These are phyloP conservation scores for Pemphigus obesinymphae DNA, from an alignment of 1,140 invertebrate genomes.

Conservation along the genomic window DNA sequence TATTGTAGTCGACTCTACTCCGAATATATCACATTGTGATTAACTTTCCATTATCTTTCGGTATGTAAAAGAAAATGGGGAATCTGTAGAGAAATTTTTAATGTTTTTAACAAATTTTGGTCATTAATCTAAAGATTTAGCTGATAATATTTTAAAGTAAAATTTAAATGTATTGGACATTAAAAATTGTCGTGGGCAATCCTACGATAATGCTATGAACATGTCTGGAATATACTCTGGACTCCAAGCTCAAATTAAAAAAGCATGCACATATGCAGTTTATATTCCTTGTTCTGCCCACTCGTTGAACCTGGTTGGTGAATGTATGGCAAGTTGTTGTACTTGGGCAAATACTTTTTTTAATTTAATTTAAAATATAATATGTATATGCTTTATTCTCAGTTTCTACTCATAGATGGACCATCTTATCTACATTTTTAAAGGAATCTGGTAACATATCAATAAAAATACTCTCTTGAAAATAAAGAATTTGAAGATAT, in stretches of 20 bases:
- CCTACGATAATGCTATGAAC: no score
- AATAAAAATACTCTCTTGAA: neutral
- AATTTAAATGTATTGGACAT: slow-evolving; percentile 29
- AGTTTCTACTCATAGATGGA: neutral
- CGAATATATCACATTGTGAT: slow-evolving; percentile 25
- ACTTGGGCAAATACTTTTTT: slow-evolving; percentile 9
- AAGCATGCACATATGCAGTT: neutral
- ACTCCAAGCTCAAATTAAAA: slow-evolving; percentile 28
- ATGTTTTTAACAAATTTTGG: slow-evolving; percentile 5
- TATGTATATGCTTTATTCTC: neutral
- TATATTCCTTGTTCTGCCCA: neutral
- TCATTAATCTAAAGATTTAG: slow-evolving; percentile 19
- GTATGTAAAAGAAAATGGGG: slow-evolving; percentile 31
- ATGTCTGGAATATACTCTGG: no score
- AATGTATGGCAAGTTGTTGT: neutral
- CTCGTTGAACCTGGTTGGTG: neutral
- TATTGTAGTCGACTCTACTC: slow-evolving; percentile 21
- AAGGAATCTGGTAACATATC: no score
- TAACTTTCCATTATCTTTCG: slow-evolving; percentile 23
- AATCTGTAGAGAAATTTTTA: slow-evolving; percentile 3
- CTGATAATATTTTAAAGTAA: neutral
- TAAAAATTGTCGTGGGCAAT: no score
- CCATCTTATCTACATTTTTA: neutral
- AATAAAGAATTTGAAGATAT: neutral
- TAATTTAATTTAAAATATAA: neutral